Conservation (phyloP, 2,113 vertebrate genomes). For the Acrocephalus kingi region DNA sequence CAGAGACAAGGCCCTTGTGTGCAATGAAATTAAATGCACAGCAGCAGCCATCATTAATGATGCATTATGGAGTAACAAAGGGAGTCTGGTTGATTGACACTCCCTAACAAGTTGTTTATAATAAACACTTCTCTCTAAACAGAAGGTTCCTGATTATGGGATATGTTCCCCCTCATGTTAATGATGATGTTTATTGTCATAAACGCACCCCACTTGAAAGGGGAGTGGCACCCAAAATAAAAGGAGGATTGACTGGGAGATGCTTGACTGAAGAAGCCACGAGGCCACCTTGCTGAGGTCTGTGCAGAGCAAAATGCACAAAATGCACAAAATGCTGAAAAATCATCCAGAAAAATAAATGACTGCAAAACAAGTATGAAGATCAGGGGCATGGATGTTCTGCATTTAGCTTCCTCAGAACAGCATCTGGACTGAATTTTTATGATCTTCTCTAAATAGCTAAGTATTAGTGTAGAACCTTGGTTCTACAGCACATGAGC, state of each 20-base stretch:
- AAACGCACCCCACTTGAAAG: constrained; percentile 46
- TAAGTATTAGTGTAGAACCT: not conserved
- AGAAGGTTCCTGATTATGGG: constrained; percentile 55
- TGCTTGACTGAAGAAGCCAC: constrained; percentile 40
- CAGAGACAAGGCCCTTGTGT: constrained; percentile 55
- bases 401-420: not conserved
- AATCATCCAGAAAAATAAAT: not conserved
- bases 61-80: constrained; percentile 66
- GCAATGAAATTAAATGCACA: constrained; percentile 66
- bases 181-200: constrained; percentile 37
- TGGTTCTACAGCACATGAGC: not conserved
- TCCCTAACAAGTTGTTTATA: constrained; percentile 65
- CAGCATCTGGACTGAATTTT: not conserved
- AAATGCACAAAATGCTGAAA: not conserved
- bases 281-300: not conserved
- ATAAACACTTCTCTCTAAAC: constrained; percentile 62
- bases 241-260: constrained; percentile 50
- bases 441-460: not conserved
- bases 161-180: constrained; percentile 55
- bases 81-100: constrained; percentile 51
- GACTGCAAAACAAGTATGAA: not conserved
- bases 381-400: not conserved
- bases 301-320: not conserved
- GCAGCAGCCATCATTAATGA: constrained; percentile 68
- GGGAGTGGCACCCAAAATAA: constrained; percentile 54